Evolutionary conservation across 2,113 vertebrate species (phyloP).

Genomic region (Gadus macrocephalus): DNA sequence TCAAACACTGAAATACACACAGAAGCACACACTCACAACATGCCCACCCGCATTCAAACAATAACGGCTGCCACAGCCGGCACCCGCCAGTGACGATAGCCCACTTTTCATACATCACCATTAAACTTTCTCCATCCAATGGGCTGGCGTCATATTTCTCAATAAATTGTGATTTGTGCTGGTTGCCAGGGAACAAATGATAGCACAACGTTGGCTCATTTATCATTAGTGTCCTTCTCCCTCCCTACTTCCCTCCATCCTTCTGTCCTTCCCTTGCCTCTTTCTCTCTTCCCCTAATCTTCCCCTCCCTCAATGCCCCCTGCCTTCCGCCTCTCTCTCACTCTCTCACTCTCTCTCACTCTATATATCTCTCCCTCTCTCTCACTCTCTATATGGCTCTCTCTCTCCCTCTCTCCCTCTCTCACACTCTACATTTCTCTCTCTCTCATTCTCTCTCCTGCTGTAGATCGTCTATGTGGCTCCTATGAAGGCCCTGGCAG

Average conservation of each 20-base stretch:
- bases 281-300: background rate
- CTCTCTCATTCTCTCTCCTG: constrained; percentile 37
- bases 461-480: constrained; percentile 93
- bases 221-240: constrained; percentile 76
- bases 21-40: constrained; percentile 36
- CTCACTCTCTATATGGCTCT: background rate
- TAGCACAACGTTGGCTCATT: constrained; percentile 76
- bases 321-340: constrained; percentile 43
- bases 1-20: constrained; percentile 32
- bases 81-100: constrained; percentile 63
- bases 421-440: constrained; percentile 2
- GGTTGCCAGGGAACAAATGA: constrained; percentile 80
- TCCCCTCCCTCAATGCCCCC: background rate
- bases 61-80: background rate
- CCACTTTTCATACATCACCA: constrained; percentile 80
- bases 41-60: background rate
- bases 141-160: constrained; percentile 77
- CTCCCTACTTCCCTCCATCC: constrained; percentile 9
- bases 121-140: constrained; percentile 77
- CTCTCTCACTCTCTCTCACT: background rate
- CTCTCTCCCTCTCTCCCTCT: constrained; percentile 39
- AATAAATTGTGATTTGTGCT: constrained; percentile 81
- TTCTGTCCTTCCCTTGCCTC: background rate
- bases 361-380: background rate
- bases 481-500: constrained; percentile 98